A percentile compares a stretch with the other conserved stretches of the same genome.
Evolutionary conservation across 2,797 vertebrate genomes (phyloP).

Genomic region (Cetoscarus ocellatus): DNA sequence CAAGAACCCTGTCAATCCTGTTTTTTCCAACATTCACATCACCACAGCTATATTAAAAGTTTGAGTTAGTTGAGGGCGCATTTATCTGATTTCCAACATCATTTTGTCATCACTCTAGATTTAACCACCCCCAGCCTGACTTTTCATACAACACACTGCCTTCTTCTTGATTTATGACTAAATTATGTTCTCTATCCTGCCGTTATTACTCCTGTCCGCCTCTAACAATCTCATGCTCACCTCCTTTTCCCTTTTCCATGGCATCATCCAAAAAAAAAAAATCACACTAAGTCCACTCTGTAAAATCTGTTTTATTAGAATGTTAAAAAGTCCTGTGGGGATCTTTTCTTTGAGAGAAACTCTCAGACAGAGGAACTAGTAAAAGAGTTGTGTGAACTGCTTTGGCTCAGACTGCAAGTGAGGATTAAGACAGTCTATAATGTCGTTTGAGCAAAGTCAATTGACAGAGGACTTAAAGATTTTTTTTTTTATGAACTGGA

Average conservation of each 20-base stretch:
- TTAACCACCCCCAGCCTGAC: constrained; percentile 8
- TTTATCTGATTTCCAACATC: constrained; percentile 10
- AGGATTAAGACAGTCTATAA: constrained; percentile 4
- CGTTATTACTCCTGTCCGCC: constrained; percentile 47
- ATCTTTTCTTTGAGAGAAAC: constrained; percentile 59
- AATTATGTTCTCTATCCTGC: constrained; percentile 47
- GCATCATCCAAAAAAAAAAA: constrained; percentile 72
- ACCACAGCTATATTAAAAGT: neutral
- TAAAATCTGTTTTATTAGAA: constrained; percentile 84
- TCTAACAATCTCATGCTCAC: constrained; percentile 58
- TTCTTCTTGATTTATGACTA: constrained; percentile 60
- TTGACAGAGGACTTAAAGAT: neutral
- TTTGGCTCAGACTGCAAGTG: constrained; percentile 14
- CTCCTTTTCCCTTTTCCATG: constrained; percentile 21
- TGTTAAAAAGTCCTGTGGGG: constrained; percentile 79
- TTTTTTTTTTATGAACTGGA: neutral
- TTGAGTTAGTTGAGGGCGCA: neutral
- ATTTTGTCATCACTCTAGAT: constrained; percentile 22
- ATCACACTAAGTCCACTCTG: constrained; percentile 75
- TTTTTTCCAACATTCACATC: constrained; percentile 7
- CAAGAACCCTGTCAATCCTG: too few species aligned
- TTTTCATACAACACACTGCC: neutral
- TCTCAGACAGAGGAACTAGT: constrained; percentile 55
- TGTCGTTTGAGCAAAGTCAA: constrained; percentile 5
- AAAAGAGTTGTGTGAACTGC: constrained; percentile 54